A percentile compares a stretch with the other conserved stretches of the same genome.
Conservation (phyloP, 2,888 invertebrate species). For the Caenorhabditis sulstoni region DNA sequence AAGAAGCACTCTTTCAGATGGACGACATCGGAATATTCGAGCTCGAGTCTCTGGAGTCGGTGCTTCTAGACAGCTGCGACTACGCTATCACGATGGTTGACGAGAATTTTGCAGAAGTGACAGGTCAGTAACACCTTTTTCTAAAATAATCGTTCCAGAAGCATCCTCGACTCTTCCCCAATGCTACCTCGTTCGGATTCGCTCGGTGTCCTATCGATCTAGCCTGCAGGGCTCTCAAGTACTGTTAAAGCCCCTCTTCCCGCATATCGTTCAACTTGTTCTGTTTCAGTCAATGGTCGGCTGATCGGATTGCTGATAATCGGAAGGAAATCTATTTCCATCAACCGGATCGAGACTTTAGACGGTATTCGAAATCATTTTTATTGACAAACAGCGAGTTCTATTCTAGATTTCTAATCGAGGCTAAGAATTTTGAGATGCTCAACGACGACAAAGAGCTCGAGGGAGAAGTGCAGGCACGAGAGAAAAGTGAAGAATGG, state of each 20-base stretch:
- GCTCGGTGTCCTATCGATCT: conserved; percentile 26
- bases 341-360: conserved; percentile 52
- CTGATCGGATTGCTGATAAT: conserved; percentile 17
- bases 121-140: background rate
- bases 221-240: conserved; percentile 31
- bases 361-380: conserved; percentile 26
- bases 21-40: conserved; percentile 49
- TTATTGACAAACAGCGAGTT: conserved; percentile 5
- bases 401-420: conserved; percentile 44
- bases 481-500: background rate
- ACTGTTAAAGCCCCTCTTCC: background rate
- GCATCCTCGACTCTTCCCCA: conserved; percentile 44
- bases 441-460: conserved; percentile 49
- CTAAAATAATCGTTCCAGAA: conserved; percentile 19
- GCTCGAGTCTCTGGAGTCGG: conserved; percentile 23
- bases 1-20: conserved; percentile 32
- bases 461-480: conserved; percentile 55
- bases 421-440: conserved; percentile 46
- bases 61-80: conserved; percentile 48
- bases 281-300: conserved; percentile 34
- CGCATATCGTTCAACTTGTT: background rate
- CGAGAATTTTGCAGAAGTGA: conserved; percentile 27
- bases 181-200: conserved; percentile 41
- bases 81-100: conserved; percentile 36
- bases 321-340: conserved; percentile 23